phyloP scores from a whole-genome alignment of 35 echinoderm and acorn worm genomes.

The Heliocidaris erythrogramma region DNA sequence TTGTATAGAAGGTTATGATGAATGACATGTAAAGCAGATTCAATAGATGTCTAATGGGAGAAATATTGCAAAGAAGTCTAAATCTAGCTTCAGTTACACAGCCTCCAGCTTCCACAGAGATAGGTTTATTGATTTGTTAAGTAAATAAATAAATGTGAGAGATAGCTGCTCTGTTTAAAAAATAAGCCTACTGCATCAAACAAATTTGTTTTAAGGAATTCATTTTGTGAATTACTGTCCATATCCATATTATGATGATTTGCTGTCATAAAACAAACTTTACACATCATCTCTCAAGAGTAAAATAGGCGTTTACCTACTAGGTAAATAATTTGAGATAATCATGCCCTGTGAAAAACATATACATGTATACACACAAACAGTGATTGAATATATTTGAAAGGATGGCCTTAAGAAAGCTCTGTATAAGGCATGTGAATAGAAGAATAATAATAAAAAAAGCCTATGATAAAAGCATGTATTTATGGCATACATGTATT shows the following conservation, averaged over 20 bases:
- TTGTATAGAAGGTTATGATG: neutral
- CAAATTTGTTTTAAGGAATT: no score
- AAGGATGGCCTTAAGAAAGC: neutral
- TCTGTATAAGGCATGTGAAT: neutral
- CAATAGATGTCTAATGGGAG: neutral
- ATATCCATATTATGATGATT: no score
- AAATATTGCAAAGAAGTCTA: neutral
- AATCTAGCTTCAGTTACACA: neutral
- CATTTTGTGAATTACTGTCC: no score
- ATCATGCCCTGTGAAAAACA: neutral
- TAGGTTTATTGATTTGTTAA: neutral
- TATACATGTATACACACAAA: neutral
- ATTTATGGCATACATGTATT: neutral
- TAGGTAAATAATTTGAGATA: no score
- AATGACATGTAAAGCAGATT: neutral
- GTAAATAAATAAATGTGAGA: neutral
- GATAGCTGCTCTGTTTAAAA: neutral
- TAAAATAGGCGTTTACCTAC: no score
- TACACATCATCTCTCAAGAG: no score
- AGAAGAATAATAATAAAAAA: neutral
- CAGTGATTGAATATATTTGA: neutral
- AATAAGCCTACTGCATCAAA: no score
- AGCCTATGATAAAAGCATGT: no score
- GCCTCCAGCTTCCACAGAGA: neutral
- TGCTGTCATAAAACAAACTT: no score